phyloP scores from a whole-genome alignment of 2,888 invertebrate genomes.

The Dermolepida albohirtum region DNA sequence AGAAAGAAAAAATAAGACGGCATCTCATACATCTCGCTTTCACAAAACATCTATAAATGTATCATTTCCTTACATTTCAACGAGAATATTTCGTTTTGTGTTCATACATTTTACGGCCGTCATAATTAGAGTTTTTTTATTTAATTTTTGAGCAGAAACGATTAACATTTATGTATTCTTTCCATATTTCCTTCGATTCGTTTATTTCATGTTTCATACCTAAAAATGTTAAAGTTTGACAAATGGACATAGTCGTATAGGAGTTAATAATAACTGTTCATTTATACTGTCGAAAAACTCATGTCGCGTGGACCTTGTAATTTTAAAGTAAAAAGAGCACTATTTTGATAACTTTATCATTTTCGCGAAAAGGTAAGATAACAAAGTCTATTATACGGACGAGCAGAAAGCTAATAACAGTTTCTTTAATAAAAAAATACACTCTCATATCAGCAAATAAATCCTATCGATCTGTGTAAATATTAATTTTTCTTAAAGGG shows the following conservation, averaged over 20 bases:
- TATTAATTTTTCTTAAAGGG: slow-evolving; percentile 6
- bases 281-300: too few relatives aligned
- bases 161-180: slow-evolving; percentile 13
- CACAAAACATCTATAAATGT: slow-evolving; percentile 31
- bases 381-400: background rate
- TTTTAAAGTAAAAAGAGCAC: too few relatives aligned
- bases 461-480: slow-evolving; percentile 13
- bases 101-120: slow-evolving; percentile 22
- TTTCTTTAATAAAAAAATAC: background rate
- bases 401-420: background rate
- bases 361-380: background rate
- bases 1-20: slow-evolving; percentile 22
- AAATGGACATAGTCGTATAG: too few relatives aligned
- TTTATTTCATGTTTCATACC: slow-evolving; percentile 2
- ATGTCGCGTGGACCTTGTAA: too few relatives aligned
- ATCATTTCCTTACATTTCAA: slow-evolving; percentile 34
- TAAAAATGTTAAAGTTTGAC: background rate
- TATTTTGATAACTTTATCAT: slow-evolving; percentile 6
- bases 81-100: slow-evolving; percentile 12
- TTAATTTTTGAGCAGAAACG: slow-evolving; percentile 8
- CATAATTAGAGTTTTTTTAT: slow-evolving; percentile 20
- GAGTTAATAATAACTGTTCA: too few relatives aligned
- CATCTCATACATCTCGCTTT: background rate
- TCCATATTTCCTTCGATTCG: too few relatives aligned
- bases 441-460: background rate